Conservation (phyloP, 1,140 invertebrate species). For the Bombus waltoni region DNA sequence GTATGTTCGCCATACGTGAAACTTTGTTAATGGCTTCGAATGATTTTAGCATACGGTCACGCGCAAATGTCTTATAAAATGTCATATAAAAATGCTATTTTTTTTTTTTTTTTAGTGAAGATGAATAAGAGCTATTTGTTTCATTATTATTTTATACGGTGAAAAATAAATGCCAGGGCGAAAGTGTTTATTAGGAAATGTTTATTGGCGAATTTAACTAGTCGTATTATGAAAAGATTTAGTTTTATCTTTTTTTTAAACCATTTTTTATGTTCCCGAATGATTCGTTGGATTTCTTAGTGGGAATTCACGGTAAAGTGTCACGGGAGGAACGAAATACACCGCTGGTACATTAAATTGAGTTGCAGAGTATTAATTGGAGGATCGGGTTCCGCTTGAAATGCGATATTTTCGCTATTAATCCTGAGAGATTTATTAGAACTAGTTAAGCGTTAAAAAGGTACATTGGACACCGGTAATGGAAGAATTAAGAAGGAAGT, state of each 20-base stretch:
- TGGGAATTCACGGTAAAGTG: neutral
- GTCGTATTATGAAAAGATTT: too few species aligned
- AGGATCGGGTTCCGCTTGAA: neutral
- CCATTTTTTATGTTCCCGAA: neutral
- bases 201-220: too few species aligned
- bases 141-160: too few species aligned
- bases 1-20: neutral
- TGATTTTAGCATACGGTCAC: neutral
- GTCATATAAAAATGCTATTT: too few species aligned
- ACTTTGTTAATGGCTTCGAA: neutral
- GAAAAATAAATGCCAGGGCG: too few species aligned
- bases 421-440: constrained; percentile 11
- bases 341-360: too few species aligned
- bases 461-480: neutral
- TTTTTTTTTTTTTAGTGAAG: too few species aligned
- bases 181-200: too few species aligned
- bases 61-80: too few species aligned
- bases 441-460: neutral
- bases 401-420: constrained; percentile 15
- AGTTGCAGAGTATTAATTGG: constrained; percentile 16
- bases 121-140: too few species aligned
- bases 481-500: too few species aligned
- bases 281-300: neutral
- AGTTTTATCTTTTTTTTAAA: neutral
- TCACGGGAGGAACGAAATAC: neutral